Conservation (phyloP, 2,888 invertebrate species). For the Callyntrura guangdongensis region DNA sequence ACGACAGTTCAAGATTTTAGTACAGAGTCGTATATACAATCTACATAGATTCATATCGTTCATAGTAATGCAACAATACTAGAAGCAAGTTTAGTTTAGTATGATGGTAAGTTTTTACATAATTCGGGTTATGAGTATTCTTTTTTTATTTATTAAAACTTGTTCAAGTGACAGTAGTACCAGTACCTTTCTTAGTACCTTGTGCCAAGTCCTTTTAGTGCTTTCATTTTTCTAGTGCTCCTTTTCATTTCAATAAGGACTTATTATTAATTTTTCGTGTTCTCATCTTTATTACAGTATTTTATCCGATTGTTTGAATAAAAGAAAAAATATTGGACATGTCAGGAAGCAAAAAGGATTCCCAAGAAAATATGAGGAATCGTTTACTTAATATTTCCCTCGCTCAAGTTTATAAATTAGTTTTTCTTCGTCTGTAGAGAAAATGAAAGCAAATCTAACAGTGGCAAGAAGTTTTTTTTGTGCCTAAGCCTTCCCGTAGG, state of each 20-base stretch:
- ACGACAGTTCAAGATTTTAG: neutral
- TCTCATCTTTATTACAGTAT: neutral
- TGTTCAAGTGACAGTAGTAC: neutral
- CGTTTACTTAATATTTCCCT: neutral
- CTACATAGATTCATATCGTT: too few species aligned
- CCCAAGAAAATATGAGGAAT: neutral
- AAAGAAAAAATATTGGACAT: neutral
- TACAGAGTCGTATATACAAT: neutral
- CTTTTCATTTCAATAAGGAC: neutral
- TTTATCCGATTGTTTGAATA: neutral
- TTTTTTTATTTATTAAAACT: conserved; percentile 5
- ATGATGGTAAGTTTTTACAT: conserved; percentile 5
- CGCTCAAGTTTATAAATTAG: neutral
- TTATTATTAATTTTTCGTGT: neutral
- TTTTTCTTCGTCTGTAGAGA: too few species aligned
- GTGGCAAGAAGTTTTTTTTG: neutral
- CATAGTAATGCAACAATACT: too few species aligned
- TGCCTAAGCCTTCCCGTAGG: neutral
- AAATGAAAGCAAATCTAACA: too few species aligned
- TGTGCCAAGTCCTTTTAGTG: neutral
- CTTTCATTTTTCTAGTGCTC: neutral
- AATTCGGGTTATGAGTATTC: neutral
- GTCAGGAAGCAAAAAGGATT: neutral
- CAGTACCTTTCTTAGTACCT: too few species aligned
- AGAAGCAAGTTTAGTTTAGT: neutral